These are phyloP conservation scores for Cliona cf. orientalis DNA, from an alignment of 37 sponge, comb jelly and placozoan species.

Conservation along the genomic window DNA sequence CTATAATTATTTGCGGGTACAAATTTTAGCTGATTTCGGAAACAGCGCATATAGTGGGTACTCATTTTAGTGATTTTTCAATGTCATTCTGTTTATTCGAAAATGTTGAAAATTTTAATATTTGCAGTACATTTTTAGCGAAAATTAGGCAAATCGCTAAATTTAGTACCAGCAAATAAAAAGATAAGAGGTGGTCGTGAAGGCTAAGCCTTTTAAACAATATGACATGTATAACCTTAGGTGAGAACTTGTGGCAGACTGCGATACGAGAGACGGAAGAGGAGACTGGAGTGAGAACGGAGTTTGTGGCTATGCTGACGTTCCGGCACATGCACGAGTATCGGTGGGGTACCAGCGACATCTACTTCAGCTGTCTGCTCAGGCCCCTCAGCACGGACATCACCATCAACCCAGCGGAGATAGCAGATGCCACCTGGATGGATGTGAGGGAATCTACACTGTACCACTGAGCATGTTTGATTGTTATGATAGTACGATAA, in stretches of 20 bases:
- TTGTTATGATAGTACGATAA: not conserved
- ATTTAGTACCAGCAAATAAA: too few relatives aligned
- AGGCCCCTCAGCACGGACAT: constrained; percentile 63
- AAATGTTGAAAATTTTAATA: too few relatives aligned
- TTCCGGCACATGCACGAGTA: constrained; percentile 82
- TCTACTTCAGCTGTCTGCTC: constrained; percentile 81
- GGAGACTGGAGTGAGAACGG: constrained; percentile 87
- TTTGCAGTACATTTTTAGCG: too few relatives aligned
- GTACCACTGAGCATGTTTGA: too few relatives aligned
- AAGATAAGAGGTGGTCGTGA: not conserved
- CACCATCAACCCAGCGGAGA: constrained; percentile 60
- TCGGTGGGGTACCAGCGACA: constrained; percentile 67
- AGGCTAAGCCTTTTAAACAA: not conserved
- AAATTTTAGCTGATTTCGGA: too few relatives aligned
- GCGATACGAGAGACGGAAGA: constrained; percentile 81
- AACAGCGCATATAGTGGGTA: too few relatives aligned
- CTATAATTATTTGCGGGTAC: too few relatives aligned
- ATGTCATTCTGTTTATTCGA: too few relatives aligned
- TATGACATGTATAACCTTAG: constrained; percentile 29
- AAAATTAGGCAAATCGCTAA: too few relatives aligned
- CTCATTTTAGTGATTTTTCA: too few relatives aligned
- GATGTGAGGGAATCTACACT: constrained; percentile 50
- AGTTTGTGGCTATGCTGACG: constrained; percentile 80
- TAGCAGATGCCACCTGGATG: constrained; percentile 85
- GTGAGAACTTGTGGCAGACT: constrained; percentile 73